A percentile compares a stretch with the other conserved stretches of the same genome.
These are phyloP conservation scores for Xanthostigma xanthostigma DNA, from an alignment of 2,888 invertebrate genomes.

Conservation along the genomic window DNA sequence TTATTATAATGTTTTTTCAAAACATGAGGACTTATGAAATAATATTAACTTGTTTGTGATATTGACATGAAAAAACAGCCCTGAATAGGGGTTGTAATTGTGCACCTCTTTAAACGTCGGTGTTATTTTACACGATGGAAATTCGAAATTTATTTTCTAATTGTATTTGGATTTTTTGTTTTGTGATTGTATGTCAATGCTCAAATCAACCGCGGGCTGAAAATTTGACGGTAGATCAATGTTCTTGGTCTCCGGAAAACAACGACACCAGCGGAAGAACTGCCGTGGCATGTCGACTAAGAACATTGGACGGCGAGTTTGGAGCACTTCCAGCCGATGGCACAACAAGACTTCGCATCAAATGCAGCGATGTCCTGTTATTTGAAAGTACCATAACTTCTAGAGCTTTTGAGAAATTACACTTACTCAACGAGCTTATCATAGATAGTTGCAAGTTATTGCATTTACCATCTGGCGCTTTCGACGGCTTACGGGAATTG, in stretches of 20 bases:
- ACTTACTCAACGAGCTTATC: slow-evolving; percentile 57
- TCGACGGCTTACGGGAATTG: slow-evolving; percentile 65
- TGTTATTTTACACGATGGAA: no score
- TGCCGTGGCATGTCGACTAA: slow-evolving; percentile 50
- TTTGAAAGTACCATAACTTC: slow-evolving; percentile 64
- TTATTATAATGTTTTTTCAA: no score
- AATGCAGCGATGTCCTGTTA: slow-evolving; percentile 62
- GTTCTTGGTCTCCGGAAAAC: slow-evolving; percentile 31
- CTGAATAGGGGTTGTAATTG: no score
- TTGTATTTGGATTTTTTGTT: no score
- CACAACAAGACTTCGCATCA: slow-evolving; percentile 54
- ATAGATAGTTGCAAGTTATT: slow-evolving; percentile 69
- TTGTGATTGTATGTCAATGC: not conserved
- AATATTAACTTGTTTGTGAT: no score
- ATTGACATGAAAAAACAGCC: no score
- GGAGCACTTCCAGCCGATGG: slow-evolving; percentile 52
- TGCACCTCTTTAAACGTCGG: no score
- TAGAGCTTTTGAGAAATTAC: slow-evolving; percentile 55
- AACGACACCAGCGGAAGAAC: slow-evolving; percentile 32
- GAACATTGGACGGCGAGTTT: slow-evolving; percentile 54
- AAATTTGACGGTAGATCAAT: slow-evolving; percentile 28
- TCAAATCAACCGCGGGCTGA: slow-evolving; percentile 1
- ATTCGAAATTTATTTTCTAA: no score
- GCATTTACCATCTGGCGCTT: slow-evolving; percentile 57
- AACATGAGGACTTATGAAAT: no score